These are phyloP conservation scores for Meloidogyne chitwoodi DNA, from an alignment of 1,140 invertebrate genomes.

Conservation along the genomic window DNA sequence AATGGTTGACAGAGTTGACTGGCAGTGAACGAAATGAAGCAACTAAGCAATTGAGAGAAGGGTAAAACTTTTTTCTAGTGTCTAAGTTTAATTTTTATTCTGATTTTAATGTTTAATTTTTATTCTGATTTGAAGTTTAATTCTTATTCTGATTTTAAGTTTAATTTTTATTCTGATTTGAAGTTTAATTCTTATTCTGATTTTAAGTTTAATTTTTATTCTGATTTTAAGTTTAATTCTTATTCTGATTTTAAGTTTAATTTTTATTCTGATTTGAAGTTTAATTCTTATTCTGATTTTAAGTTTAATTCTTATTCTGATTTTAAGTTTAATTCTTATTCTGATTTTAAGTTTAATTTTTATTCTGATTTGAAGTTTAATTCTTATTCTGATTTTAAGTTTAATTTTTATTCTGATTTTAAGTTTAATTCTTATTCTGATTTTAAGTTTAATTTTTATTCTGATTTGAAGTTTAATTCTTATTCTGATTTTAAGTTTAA, in stretches of 20 bases:
- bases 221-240: too few species aligned
- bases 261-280: too few species aligned
- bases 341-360: background rate
- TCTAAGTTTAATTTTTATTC: background rate
- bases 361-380: background rate
- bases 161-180: background rate
- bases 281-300: background rate
- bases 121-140: background rate
- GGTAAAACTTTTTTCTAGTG: slow-evolving; percentile 1
- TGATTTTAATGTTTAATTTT: too few species aligned
- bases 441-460: background rate
- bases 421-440: too few species aligned
- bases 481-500: background rate
- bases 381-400: background rate
- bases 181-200: background rate
- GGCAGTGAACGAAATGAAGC: slow-evolving; percentile 32
- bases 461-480: too few species aligned
- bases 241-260: too few species aligned
- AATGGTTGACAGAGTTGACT: slow-evolving; percentile 22
- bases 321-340: background rate
- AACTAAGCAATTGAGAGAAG: slow-evolving; percentile 16
- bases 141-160: background rate
- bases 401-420: background rate
- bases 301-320: background rate
- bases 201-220: background rate